Evolutionary conservation across 64 coral and sea anemone genomes (phyloP).

Genomic region (Anthopleura sola): DNA sequence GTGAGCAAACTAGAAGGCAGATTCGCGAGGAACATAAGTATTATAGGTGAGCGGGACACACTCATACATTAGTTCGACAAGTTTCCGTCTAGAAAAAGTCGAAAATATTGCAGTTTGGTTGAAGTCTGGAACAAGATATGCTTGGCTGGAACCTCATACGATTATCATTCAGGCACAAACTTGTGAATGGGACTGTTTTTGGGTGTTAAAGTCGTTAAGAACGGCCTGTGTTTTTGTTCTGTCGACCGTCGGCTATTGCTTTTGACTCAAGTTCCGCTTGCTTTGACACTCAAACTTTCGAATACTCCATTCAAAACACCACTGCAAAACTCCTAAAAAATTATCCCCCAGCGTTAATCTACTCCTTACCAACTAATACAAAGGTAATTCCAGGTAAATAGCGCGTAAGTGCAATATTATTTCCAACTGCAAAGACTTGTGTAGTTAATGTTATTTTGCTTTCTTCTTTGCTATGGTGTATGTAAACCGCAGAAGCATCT

Average conservation of each 20-base stretch:
- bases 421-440: neutral
- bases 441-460: conserved; percentile 2
- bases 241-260: neutral
- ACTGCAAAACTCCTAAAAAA: neutral
- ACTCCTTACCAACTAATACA: neutral
- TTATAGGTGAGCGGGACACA: conserved; percentile 29
- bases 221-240: conserved; percentile 6
- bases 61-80: neutral
- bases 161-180: neutral
- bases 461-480: conserved; percentile 10
- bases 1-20: conserved; percentile 2
- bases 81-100: conserved; percentile 15
- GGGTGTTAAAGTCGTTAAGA: neutral
- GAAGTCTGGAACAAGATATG: neutral
- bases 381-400: neutral
- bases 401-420: neutral
- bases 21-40: conserved; percentile 2
- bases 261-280: conserved; percentile 16
- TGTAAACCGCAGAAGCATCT: neutral
- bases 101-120: neutral
- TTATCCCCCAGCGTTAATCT: neutral
- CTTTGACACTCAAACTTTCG: conserved; percentile 7
- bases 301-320: neutral
- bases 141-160: neutral
- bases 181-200: neutral